phyloP scores from a whole-genome alignment of 2,113 vertebrate species.

The Nerophis ophidion region DNA sequence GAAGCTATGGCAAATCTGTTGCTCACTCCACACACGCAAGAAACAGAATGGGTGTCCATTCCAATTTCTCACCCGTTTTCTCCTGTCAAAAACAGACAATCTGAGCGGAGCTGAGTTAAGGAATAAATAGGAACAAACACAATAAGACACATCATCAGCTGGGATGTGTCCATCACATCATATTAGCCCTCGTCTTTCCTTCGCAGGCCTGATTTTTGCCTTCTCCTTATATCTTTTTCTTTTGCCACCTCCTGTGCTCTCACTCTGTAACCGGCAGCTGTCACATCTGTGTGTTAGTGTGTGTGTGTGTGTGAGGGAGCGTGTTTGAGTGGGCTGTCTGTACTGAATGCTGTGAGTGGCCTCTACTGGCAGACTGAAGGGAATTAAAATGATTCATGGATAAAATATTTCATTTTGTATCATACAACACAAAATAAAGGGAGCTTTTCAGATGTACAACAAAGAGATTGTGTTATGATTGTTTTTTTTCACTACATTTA shows the following conservation, averaged over 20 bases:
- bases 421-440: too few species aligned
- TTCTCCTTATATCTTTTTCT: conserved; percentile 4
- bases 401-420: conserved; percentile 21
- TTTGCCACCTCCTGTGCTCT: conserved; percentile 17
- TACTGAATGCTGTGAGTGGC: conserved; percentile 94
- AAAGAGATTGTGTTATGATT: too few species aligned
- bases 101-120: conserved; percentile 25
- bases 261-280: conserved; percentile 52
- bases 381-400: conserved; percentile 75
- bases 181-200: background rate
- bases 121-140: conserved; percentile 39
- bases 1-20: conserved; percentile 31
- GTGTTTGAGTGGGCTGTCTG: conserved; percentile 36
- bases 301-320: conserved; percentile 20
- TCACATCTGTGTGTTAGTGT: conserved; percentile 22
- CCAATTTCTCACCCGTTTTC: conserved; percentile 44
- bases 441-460: too few species aligned
- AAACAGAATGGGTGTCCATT: conserved; percentile 46
- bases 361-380: conserved; percentile 93
- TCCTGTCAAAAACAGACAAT: conserved; percentile 36
- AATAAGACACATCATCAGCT: conserved; percentile 30
- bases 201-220: conserved; percentile 2
- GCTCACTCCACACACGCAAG: conserved; percentile 20
- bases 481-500: too few species aligned
- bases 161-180: conserved; percentile 17